Percentiles rank a stretch among this genome's conserved stretches.
These are phyloP conservation scores for Synanthedon tipuliformis DNA, from an alignment of 2,888 invertebrate species.

Conservation along the genomic window DNA sequence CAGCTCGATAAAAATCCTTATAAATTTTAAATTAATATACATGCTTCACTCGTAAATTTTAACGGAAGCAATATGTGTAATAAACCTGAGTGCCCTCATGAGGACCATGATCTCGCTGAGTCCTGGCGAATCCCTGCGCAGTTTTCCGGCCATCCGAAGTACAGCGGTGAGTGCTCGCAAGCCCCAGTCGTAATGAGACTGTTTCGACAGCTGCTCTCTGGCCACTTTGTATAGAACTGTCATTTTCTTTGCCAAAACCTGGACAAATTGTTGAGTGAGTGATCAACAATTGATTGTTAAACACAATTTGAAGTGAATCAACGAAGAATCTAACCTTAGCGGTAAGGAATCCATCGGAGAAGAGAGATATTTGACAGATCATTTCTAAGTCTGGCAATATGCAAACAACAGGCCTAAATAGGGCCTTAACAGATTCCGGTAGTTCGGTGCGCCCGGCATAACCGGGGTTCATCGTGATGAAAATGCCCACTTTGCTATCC, in stretches of 20 bases:
- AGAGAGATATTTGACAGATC: slow-evolving; percentile 92
- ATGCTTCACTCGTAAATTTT: too few relatives aligned
- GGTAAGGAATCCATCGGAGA: slow-evolving; percentile 91
- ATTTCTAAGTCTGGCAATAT: slow-evolving; percentile 91
- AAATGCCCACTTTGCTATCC: slow-evolving; percentile 89
- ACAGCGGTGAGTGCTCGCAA: slow-evolving; percentile 91
- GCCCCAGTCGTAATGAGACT: slow-evolving; percentile 95
- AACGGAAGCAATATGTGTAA: too few relatives aligned
- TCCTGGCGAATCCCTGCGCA: slow-evolving; percentile 82
- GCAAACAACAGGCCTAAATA: slow-evolving; percentile 93
- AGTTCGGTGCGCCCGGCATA: slow-evolving; percentile 92
- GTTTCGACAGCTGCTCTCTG: slow-evolving; percentile 89
- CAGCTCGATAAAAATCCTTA: too few relatives aligned
- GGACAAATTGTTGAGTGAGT: background rate
- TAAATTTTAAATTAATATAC: too few relatives aligned
- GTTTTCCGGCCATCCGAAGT: slow-evolving; percentile 89
- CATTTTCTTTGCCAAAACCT: slow-evolving; percentile 91
- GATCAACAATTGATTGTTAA: background rate
- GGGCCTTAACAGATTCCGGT: slow-evolving; percentile 91
- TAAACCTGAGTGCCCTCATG: slow-evolving; percentile 83
- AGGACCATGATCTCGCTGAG: slow-evolving; percentile 88
- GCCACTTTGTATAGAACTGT: slow-evolving; percentile 90
- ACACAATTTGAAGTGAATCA: background rate
- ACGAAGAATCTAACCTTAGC: slow-evolving; percentile 75
- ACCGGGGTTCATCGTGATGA: slow-evolving; percentile 96